Conservation (phyloP, 2,888 invertebrate species). For the Seira ritae region DNA sequence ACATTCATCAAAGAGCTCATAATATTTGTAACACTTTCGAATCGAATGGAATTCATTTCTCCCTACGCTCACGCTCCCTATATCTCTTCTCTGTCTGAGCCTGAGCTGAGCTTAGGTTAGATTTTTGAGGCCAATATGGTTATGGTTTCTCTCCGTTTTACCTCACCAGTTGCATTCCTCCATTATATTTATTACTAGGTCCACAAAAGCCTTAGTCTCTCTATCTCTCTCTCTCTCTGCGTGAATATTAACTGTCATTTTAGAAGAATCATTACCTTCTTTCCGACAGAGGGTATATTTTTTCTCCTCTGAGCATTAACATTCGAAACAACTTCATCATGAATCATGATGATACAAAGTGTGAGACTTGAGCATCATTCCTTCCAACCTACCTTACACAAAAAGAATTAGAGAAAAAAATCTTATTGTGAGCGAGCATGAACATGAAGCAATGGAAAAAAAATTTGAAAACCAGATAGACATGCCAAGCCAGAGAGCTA, state of each 20-base stretch:
- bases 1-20: too few relatives aligned
- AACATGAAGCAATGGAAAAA: background rate
- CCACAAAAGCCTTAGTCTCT: background rate
- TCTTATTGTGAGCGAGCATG: background rate
- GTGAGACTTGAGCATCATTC: constrained; percentile 9
- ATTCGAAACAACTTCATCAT: constrained; percentile 25
- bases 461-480: background rate
- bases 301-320: constrained; percentile 4
- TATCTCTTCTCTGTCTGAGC: too few relatives aligned
- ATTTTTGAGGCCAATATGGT: background rate
- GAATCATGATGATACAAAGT: constrained; percentile 7
- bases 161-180: constrained; percentile 10
- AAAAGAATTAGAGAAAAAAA: constrained; percentile 2
- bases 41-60: too few relatives aligned
- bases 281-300: background rate
- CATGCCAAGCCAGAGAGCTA: too few relatives aligned
- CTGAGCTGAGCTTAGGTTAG: too few relatives aligned
- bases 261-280: background rate
- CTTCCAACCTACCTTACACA: background rate
- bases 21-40: too few relatives aligned
- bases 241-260: constrained; percentile 8
- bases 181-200: background rate
- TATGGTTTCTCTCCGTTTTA: background rate
- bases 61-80: too few relatives aligned
- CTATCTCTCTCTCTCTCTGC: too few relatives aligned